phyloP scores from a whole-genome alignment of 2,113 vertebrate genomes.

The Zosterops borbonicus region DNA sequence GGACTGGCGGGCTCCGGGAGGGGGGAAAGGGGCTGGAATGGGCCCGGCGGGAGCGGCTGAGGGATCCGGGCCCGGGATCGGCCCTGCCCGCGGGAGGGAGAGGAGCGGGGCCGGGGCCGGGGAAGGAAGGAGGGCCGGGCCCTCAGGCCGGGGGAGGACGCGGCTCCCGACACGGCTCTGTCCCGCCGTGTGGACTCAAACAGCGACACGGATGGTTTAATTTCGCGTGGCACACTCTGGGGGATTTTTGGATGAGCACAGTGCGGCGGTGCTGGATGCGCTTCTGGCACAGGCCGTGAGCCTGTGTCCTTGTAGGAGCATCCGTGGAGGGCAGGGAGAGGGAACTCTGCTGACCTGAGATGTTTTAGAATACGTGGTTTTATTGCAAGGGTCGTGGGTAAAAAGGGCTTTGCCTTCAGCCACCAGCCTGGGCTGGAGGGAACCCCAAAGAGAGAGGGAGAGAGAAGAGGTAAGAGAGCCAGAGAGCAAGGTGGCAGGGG shows the following conservation, averaged over 20 bases:
- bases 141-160: background rate
- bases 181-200: fast-evolving
- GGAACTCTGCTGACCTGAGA: too few relatives aligned
- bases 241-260: background rate
- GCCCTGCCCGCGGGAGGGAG: background rate
- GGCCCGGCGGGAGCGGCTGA: background rate
- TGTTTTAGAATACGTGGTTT: too few relatives aligned
- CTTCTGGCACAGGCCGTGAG: fast-evolving
- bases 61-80: background rate
- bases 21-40: background rate
- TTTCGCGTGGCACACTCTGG: fast-evolving
- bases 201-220: background rate
- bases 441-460: too few relatives aligned
- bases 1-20: too few relatives aligned
- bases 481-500: too few relatives aligned
- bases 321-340: too few relatives aligned
- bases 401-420: too few relatives aligned
- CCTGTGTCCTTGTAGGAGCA: too few relatives aligned
- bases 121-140: background rate
- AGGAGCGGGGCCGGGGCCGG: background rate
- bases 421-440: too few relatives aligned
- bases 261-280: background rate
- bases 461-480: too few relatives aligned
- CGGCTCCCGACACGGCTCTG: fast-evolving
- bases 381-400: too few relatives aligned